These are phyloP conservation scores for Antheraea yamamai DNA, from an alignment of 2,888 invertebrate species.

Conservation along the genomic window DNA sequence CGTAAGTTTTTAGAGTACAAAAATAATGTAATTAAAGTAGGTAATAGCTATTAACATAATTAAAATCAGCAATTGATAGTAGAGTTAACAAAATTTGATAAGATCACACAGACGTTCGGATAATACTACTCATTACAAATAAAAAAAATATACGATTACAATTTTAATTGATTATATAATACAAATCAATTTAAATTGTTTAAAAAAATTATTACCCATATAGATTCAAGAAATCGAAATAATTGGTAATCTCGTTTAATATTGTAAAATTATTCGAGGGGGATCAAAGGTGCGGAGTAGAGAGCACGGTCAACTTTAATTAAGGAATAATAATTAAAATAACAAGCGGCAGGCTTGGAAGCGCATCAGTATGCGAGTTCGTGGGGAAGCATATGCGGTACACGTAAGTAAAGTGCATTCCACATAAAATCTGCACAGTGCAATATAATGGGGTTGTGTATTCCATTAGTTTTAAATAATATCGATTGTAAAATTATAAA, in stretches of 20 bases:
- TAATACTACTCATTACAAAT: not conserved
- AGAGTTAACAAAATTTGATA: not conserved
- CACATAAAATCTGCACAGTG: slow-evolving; percentile 13
- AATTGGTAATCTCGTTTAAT: not conserved
- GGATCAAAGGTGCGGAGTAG: slow-evolving; percentile 22
- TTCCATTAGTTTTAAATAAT: not conserved
- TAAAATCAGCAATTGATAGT: not conserved
- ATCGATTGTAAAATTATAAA: not conserved
- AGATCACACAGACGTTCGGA: not conserved
- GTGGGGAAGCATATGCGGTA: slow-evolving; percentile 63
- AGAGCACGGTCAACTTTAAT: slow-evolving; percentile 55
- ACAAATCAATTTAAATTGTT: not conserved
- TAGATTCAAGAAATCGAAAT: not conserved
- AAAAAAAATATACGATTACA: not conserved
- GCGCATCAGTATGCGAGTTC: slow-evolving; percentile 64
- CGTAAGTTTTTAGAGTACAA: not conserved
- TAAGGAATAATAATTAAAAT: slow-evolving; percentile 76
- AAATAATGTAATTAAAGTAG: not conserved
- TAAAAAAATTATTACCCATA: not conserved
- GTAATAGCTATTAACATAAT: not conserved
- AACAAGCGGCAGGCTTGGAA: slow-evolving; percentile 58
- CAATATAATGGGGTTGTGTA: not conserved
- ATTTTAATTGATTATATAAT: not conserved
- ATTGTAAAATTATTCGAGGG: not conserved
- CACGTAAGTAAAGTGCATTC: slow-evolving; percentile 48